A percentile compares a stretch with the other conserved stretches of the same genome.
phyloP scores from a whole-genome alignment of 2,797 vertebrate species.

The Eleutherodactylus coqui region DNA sequence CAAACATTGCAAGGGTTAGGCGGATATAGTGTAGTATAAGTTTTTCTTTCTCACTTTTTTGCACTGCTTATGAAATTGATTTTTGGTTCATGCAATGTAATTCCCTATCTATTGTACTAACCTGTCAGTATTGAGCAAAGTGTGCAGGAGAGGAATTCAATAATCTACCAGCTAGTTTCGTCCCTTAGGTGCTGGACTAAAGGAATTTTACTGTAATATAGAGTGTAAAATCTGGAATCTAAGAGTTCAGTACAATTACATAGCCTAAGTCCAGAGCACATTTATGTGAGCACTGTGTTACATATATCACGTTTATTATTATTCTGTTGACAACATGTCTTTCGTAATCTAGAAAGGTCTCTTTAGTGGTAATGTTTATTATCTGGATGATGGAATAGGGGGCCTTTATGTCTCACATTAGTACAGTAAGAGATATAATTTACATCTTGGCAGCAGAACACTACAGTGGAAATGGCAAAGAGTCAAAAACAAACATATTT shows the following conservation, averaged over 20 bases:
- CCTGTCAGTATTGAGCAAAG: no score
- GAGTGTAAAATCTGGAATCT: no score
- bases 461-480: conserved; percentile 2
- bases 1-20: no score
- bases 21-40: no score
- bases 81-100: no score
- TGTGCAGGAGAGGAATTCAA: no score
- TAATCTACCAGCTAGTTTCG: no score
- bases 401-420: conserved; percentile 6
- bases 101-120: no score
- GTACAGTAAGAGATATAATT: conserved; percentile 11
- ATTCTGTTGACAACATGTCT: not conserved
- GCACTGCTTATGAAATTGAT: no score
- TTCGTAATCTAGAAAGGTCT: not conserved
- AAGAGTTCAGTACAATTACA: not conserved
- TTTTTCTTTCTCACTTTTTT: no score
- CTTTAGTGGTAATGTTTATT: not conserved
- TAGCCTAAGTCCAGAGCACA: not conserved
- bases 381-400: not conserved
- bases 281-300: not conserved
- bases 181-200: no score
- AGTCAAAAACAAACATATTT: conserved; percentile 41
- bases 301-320: not conserved
- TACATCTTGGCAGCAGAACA: not conserved
- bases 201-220: no score